A percentile compares a stretch with the other conserved stretches of the same genome.
These are phyloP conservation scores for Oscheius sp. DNA, from an alignment of 2,888 invertebrate species.

Conservation along the genomic window DNA sequence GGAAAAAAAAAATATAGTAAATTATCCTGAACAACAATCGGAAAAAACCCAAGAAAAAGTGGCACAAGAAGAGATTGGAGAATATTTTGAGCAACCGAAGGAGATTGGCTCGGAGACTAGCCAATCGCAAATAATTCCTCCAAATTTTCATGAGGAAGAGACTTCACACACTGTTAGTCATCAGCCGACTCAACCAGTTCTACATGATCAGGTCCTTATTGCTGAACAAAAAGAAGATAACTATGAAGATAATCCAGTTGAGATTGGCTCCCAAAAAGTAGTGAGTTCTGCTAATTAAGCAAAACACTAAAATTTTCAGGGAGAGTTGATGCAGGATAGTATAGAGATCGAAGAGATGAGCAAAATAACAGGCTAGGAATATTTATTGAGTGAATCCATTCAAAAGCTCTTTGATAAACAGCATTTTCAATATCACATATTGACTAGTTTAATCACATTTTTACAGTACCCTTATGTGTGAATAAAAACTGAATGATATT, in stretches of 20 bases:
- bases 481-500: background rate
- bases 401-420: no score
- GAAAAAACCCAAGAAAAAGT: background rate
- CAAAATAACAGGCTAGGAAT: background rate
- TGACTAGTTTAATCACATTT: background rate
- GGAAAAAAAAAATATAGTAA: background rate
- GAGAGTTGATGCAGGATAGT: slow-evolving; percentile 8
- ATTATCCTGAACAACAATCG: background rate
- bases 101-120: slow-evolving; percentile 12
- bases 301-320: background rate
- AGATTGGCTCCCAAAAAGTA: slow-evolving; percentile 17
- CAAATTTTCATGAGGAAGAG: slow-evolving; percentile 6
- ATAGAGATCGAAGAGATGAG: background rate
- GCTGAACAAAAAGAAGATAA: background rate
- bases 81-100: background rate
- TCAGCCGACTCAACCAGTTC: slow-evolving; percentile 6
- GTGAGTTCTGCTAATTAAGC: background rate
- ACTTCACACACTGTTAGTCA: slow-evolving; percentile 3
- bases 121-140: slow-evolving; percentile 6
- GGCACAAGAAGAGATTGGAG: no score
- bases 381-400: no score
- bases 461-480: background rate
- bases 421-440: background rate
- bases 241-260: background rate
- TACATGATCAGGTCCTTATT: slow-evolving; percentile 9